Percentiles rank a stretch among this genome's conserved stretches.
These are phyloP conservation scores for Mechanitis messenoides DNA, from an alignment of 2,888 invertebrate genomes.

Conservation along the genomic window DNA sequence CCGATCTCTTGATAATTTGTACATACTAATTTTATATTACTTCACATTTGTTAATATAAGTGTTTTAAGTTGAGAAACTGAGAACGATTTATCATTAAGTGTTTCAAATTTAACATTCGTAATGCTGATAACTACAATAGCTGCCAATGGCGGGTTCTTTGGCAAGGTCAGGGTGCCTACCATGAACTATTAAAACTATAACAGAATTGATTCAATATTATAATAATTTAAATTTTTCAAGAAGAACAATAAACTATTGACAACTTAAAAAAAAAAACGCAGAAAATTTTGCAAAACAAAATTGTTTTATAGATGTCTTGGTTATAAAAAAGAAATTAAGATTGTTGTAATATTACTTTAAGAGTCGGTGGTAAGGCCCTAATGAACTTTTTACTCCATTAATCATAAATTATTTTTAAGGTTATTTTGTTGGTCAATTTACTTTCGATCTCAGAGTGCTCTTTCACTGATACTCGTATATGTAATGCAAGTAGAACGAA, in stretches of 20 bases:
- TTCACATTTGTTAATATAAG: conserved; percentile 12
- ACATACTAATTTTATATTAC: conserved; percentile 13
- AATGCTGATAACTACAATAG: conserved; percentile 46
- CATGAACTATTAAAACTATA: too few relatives aligned
- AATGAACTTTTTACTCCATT: too few relatives aligned
- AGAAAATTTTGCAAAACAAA: too few relatives aligned
- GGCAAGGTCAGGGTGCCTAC: conserved; percentile 2
- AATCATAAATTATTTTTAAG: too few relatives aligned
- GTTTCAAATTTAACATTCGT: conserved; percentile 44
- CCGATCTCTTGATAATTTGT: conserved; percentile 11
- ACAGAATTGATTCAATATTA: too few relatives aligned
- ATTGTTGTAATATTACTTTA: too few relatives aligned
- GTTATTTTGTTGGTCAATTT: neutral
- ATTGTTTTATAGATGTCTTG: too few relatives aligned
- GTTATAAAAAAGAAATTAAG: too few relatives aligned
- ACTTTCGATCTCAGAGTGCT: neutral
- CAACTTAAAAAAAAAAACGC: too few relatives aligned
- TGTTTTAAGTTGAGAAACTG: conserved; percentile 8
- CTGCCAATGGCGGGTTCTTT: conserved; percentile 14
- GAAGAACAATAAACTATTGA: too few relatives aligned
- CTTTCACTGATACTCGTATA: neutral
- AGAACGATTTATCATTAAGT: conserved; percentile 17
- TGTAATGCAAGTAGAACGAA: neutral
- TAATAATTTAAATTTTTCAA: too few relatives aligned
- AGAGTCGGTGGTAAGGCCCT: too few relatives aligned